Base-by-base conservation (phyloP, 2,113 vertebrate genomes). In the Phalacrocorax brasilianus region DNA sequence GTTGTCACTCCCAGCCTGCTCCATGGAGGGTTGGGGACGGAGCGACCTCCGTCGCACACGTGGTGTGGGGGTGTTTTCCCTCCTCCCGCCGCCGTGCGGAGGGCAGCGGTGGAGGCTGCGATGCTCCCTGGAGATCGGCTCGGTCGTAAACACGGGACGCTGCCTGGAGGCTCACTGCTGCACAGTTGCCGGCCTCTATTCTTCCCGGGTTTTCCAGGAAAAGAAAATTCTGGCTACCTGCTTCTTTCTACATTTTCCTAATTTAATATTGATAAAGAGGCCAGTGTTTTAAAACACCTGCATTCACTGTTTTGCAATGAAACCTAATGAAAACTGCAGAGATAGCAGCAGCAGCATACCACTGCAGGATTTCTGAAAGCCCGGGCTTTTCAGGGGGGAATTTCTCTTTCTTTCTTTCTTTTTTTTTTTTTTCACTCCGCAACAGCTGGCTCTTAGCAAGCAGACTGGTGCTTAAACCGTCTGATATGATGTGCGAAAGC, bases 401-500 rank as follows among this genome's bases (percentile, higher is more conserved):
- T 53, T 40, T 58, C 52, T 58, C 50, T 76, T 62, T 33, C n/a
- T 62, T 53, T 32, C 27, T 56, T n/a, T 55, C 32, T 62, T 80
- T 44, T 14, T 82, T 17, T 17, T 32, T 80, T 44, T 12, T 82
- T 17, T 32, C 14, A 14, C 58, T 77, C 70, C 12, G 6, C 89
- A 89, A 83, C 97, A 97, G 97, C 97, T 96, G 97, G 95, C 78
- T 95, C 86, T 83, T 96, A 95, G 91, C 96, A 96, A 93, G 84
- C 79, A 88, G 85, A 85, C 91, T 92, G 56, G 62, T 95, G 94
- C 96, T 96, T 56, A 76, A 94, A 84, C 52, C 10, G 7, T 94
- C 97, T 94, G 95, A 97, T 96, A 95, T 67, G 96, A 97, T 94
- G 97, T 87, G 93, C 89, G 95, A 91, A 97, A 98, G 97, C 93